Evolutionary conservation across 2,797 vertebrate genomes (phyloP).

Genomic region (Hafferia zeledoni): DNA sequence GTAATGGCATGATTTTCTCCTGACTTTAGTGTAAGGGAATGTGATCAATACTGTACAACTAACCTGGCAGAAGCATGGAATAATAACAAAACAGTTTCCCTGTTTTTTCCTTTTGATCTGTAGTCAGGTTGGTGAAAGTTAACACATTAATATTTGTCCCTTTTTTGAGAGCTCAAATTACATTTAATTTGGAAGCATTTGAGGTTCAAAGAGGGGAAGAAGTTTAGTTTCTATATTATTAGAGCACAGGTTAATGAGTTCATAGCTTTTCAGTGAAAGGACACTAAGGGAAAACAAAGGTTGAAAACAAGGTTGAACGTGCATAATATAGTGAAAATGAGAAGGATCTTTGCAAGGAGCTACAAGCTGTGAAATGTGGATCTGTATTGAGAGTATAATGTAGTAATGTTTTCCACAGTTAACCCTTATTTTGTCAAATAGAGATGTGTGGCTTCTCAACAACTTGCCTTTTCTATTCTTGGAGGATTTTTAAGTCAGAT

Average conservation of each 20-base stretch:
- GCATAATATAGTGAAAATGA: background rate
- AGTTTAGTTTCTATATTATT: background rate
- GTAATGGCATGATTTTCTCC: background rate
- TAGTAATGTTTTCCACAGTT: background rate
- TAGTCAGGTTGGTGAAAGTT: background rate
- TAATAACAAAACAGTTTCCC: background rate
- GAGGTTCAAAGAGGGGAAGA: background rate
- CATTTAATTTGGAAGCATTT: background rate
- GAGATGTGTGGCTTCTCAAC: background rate
- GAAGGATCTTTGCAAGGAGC: background rate
- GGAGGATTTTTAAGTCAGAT: background rate
- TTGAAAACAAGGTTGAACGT: background rate
- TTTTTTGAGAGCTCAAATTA: background rate
- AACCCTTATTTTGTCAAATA: background rate
- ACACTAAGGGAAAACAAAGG: background rate
- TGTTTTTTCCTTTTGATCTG: background rate
- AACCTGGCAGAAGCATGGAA: background rate
- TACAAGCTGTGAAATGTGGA: background rate
- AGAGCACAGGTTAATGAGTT: background rate
- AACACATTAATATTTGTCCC: background rate
- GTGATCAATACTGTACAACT: background rate
- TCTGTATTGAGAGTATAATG: background rate
- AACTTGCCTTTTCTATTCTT: background rate
- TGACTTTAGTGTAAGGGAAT: background rate
- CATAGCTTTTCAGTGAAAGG: background rate